Percentiles rank a stretch among this genome's conserved stretches.
These are phyloP conservation scores for Drosophila prolongata DNA, from an alignment of 2,888 invertebrate genomes.

Conservation along the genomic window DNA sequence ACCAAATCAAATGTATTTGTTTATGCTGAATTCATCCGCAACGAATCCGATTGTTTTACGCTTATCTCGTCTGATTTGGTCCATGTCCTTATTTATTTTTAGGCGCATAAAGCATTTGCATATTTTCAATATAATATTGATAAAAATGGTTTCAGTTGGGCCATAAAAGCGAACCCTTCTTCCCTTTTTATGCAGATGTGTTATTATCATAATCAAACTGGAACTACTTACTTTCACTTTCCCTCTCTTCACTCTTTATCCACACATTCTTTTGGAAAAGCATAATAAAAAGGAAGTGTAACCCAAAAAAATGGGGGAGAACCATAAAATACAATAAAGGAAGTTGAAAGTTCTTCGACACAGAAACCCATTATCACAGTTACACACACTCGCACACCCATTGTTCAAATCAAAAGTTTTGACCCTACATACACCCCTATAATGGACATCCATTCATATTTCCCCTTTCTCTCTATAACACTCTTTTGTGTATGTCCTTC, in stretches of 20 bases:
- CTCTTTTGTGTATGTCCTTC: conserved; percentile 19
- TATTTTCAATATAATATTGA: conserved; percentile 66
- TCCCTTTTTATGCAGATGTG: conserved; percentile 32
- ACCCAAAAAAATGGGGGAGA: conserved; percentile 31
- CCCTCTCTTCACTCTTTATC: not conserved
- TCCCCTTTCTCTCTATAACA: conserved; percentile 8
- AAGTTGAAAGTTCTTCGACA: conserved; percentile 80
- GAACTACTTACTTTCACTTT: conserved; percentile 47
- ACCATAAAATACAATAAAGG: conserved; percentile 81
- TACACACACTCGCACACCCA: conserved; percentile 36
- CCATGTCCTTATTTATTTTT: conserved; percentile 25
- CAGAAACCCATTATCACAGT: conserved; percentile 81
- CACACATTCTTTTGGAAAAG: conserved; percentile 9
- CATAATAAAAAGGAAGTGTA: conserved; percentile 32
- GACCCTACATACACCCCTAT: conserved; percentile 60
- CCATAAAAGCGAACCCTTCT: conserved; percentile 42
- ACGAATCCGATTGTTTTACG: conserved; percentile 15
- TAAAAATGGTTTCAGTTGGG: conserved; percentile 32
- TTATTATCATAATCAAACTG: conserved; percentile 73
- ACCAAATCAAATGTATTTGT: not conserved
- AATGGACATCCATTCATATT: conserved; percentile 77
- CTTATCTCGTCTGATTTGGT: conserved; percentile 7
- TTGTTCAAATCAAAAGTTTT: conserved; percentile 64
- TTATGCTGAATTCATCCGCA: not conserved
- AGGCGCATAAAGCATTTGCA: conserved; percentile 59